Conservation (phyloP, 2,797 vertebrate species). For the Hypotaenidia okinawae region DNA sequence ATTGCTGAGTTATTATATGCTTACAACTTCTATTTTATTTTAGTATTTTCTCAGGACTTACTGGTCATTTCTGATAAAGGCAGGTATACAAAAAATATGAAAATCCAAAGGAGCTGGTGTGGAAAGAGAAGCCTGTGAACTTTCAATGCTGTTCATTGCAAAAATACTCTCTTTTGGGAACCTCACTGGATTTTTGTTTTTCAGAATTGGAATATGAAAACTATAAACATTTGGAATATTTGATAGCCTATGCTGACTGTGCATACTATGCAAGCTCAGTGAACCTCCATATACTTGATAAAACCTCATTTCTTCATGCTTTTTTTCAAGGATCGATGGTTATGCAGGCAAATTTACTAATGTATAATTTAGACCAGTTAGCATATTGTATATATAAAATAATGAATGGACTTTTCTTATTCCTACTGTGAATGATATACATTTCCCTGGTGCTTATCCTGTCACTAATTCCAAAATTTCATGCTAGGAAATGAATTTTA, state of each 20-base stretch:
- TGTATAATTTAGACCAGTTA: neutral
- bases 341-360: neutral
- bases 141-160: neutral
- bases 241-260: neutral
- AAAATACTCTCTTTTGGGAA: neutral
- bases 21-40: neutral
- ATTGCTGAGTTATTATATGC: neutral
- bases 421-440: neutral
- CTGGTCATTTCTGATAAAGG: neutral
- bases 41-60: neutral
- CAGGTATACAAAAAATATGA: neutral
- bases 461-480: neutral
- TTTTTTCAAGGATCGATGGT: neutral
- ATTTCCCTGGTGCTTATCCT: neutral
- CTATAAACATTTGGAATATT: neutral
- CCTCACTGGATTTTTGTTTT: neutral
- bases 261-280: neutral
- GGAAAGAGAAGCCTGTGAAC: neutral
- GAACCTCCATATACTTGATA: neutral
- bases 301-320: neutral
- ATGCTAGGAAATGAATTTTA: neutral
- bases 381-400: neutral
- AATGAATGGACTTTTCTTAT: neutral
- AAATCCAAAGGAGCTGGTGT: neutral
- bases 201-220: neutral